Base-by-base conservation (phyloP, 2,888 invertebrate species). In the Brachypalpus laphriformis region DNA sequence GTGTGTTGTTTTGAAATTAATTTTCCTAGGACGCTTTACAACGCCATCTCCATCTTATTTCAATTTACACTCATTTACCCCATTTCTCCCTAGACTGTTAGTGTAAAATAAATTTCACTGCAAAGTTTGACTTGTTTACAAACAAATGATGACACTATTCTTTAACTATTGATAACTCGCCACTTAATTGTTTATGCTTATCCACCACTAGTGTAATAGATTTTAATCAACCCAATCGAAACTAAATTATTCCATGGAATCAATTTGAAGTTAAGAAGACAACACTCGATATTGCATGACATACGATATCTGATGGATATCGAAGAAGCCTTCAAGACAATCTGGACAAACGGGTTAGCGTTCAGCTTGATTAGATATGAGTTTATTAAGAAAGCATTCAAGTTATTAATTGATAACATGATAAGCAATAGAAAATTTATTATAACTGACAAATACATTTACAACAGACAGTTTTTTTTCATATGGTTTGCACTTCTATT, bases 341-440 rank as follows among this genome's bases (percentile, higher is more conserved):
- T 51, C 40, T 20, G 3, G 18, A 57, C 20, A 49, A 57, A 59
- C 57, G 51, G 51, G 31, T 65, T 37, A 56, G 34, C 34, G 45
- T 80, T 66, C 25, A 45, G 37, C 9, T 47, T 75, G 75, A 81
- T 81, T 40, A 68, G 34, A 81, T 47, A 54, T 68, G 61, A 75
- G 28, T 68, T 56, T 45, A 31, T 59, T 40, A 34, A 49, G 42
- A 47, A 72, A 59, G 49, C 57, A 65, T 49, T 65, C n/a, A 16
- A 57, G n/a, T 65, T 78, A 7, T 65, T 54, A 49, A 31, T 3
- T 14, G 16, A 42, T 59, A n/a, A n/a, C n/a, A 51, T 80, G 74
- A 74, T 66, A 61, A 68, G 61, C 56, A 14, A 66, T 80, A 80
- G 56, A 71, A 56, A 56, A 40, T 20, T 37, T 20, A 34, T 18